Evolutionary conservation across 2,113 vertebrate species (phyloP).

Genomic region (Lampris incognitus): DNA sequence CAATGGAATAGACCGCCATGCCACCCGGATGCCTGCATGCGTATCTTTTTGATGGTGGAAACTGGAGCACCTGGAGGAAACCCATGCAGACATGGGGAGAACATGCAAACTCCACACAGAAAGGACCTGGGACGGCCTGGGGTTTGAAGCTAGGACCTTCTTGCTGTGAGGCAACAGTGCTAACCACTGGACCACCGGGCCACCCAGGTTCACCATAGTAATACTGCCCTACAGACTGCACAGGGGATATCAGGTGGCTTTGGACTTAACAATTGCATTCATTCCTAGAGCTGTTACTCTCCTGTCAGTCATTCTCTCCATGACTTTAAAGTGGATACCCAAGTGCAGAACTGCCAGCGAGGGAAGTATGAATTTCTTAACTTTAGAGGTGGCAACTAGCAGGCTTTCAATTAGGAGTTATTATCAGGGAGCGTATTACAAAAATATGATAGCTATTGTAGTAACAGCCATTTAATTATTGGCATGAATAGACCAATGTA

Average conservation of each 20-base stretch:
- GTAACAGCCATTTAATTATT: not conserved
- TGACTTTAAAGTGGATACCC: slow-evolving; percentile 18
- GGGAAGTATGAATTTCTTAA: not conserved
- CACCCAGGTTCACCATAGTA: not conserved
- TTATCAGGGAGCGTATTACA: not conserved
- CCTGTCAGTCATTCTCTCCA: slow-evolving; percentile 18
- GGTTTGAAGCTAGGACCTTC: too few relatives aligned
- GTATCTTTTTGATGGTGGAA: too few relatives aligned
- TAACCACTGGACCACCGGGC: too few relatives aligned
- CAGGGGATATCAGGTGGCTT: slow-evolving; percentile 16
- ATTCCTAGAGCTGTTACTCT: slow-evolving; percentile 3
- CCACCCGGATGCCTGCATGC: too few relatives aligned
- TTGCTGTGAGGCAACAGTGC: too few relatives aligned
- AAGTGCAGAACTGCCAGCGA: slow-evolving; percentile 10
- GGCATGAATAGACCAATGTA: not conserved
- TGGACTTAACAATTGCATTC: not conserved
- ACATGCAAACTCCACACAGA: too few relatives aligned
- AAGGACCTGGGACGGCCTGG: too few relatives aligned
- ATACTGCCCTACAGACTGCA: slow-evolving; percentile 7
- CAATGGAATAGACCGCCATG: too few relatives aligned
- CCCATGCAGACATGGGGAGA: too few relatives aligned
- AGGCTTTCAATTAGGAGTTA: not conserved
- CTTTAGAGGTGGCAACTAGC: not conserved
- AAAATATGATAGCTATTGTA: not conserved
- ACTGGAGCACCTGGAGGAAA: too few relatives aligned